A percentile compares a stretch with the other conserved stretches of the same genome.
phyloP scores from a whole-genome alignment of 2,888 invertebrate species.

The Cryptocheilus praepositus region DNA sequence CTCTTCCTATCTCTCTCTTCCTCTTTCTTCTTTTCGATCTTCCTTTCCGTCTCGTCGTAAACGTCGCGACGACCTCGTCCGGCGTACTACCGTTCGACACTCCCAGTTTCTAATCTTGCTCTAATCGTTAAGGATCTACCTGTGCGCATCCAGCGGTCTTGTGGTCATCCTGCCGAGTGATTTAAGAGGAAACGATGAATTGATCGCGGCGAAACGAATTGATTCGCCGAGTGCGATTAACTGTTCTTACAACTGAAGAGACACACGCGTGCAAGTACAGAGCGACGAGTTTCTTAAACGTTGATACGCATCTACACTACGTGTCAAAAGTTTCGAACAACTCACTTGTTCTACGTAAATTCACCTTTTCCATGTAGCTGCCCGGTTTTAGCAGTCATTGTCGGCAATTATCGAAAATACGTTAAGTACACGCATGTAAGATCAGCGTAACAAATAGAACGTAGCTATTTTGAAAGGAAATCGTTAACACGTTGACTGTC shows the following conservation, averaged over 20 bases:
- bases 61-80: constrained; percentile 25
- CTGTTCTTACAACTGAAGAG: constrained; percentile 17
- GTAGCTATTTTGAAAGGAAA: no score
- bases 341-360: no score
- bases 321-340: no score
- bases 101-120: constrained; percentile 56
- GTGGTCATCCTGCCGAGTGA: constrained; percentile 33
- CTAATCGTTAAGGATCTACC: constrained; percentile 42
- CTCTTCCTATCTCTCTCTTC: no score
- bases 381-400: no score
- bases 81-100: constrained; percentile 50
- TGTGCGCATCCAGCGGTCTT: constrained; percentile 19
- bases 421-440: no score
- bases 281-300: constrained; percentile 9
- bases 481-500: no score
- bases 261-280: neutral
- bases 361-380: no score
- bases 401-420: no score
- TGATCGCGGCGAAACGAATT: constrained; percentile 44
- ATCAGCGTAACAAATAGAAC: no score
- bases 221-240: constrained; percentile 38
- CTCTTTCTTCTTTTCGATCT: no score
- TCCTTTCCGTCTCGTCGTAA: constrained; percentile 5
- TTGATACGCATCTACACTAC: no score
- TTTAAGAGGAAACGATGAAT: constrained; percentile 44